Percentiles rank a stretch among this genome's conserved stretches.
Conservation (phyloP, 30 jellyfish, hydroid and myxozoan species). For the Chrysaora quinquecirrha region DNA sequence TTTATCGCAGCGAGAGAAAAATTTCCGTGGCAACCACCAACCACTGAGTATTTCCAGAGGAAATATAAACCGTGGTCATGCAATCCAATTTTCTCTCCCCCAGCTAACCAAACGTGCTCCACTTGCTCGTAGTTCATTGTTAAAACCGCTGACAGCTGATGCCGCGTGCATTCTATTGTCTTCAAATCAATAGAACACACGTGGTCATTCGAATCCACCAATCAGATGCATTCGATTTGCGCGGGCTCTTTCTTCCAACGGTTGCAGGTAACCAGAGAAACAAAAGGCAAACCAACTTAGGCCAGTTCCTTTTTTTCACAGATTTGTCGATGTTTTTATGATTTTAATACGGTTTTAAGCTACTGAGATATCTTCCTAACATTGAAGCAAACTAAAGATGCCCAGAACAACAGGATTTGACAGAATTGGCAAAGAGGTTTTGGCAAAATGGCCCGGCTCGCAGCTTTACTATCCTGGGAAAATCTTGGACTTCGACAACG, state of each 20-base stretch:
- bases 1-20: no score
- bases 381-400: conserved; percentile 5
- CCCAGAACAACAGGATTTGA: conserved; percentile 11
- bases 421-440: conserved; percentile 58
- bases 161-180: conserved; percentile 26
- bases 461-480: conserved; percentile 63
- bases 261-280: conserved; percentile 32
- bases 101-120: no score
- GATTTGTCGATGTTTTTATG: no score
- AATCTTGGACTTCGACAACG: conserved; percentile 37
- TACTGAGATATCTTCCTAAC: no score
- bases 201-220: conserved; percentile 51
- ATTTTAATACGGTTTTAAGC: not conserved
- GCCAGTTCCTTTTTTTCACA: not conserved
- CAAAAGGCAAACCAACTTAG: not conserved
- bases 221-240: conserved; percentile 37
- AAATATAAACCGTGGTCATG: no score
- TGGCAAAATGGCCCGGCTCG: conserved; percentile 94
- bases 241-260: conserved; percentile 70
- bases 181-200: conserved; percentile 30
- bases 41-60: no score
- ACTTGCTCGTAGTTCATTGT: not conserved
- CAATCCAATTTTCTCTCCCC: no score
- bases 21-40: no score
- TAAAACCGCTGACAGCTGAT: conserved; percentile 33